Percentiles rank a stretch among this genome's conserved stretches.
phyloP scores from a whole-genome alignment of 2,113 vertebrate species.

The Saguinus midas region DNA sequence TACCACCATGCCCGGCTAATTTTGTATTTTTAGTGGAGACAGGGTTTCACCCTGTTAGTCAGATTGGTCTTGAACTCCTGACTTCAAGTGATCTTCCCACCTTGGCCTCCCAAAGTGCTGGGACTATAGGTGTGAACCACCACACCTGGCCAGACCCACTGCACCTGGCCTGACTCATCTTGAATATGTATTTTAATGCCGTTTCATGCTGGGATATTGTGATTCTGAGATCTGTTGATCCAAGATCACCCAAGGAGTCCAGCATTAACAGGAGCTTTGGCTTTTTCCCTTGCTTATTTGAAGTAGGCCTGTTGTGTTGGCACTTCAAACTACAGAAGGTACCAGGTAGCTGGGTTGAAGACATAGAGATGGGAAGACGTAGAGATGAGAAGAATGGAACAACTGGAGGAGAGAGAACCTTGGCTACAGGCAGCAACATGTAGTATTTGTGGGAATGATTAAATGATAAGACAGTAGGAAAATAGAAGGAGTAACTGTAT shows the following conservation, averaged over 20 bases:
- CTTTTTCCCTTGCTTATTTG: neutral
- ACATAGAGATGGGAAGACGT: neutral
- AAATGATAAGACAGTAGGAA: neutral
- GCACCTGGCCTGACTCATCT: neutral
- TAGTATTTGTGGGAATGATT: neutral
- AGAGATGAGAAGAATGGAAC: neutral
- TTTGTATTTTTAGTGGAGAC: too few relatives aligned
- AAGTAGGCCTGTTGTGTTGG: neutral
- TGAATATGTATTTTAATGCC: neutral
- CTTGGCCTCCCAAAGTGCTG: too few relatives aligned
- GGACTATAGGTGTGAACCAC: too few relatives aligned
- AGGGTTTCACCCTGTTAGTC: too few relatives aligned
- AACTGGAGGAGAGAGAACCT: neutral
- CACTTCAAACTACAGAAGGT: neutral
- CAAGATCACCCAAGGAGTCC: neutral
- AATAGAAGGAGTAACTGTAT: neutral
- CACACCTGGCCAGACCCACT: fast-evolving
- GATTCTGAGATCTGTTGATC: neutral
- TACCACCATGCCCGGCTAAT: too few relatives aligned
- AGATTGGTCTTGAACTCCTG: too few relatives aligned
- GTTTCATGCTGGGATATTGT: neutral
- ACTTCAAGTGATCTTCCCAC: too few relatives aligned
- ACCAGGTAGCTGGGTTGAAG: neutral
- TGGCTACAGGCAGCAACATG: neutral
- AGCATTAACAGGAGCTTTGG: neutral